Conservation (phyloP, 2,797 vertebrate species). For the Petrocephalus sullivani region DNA sequence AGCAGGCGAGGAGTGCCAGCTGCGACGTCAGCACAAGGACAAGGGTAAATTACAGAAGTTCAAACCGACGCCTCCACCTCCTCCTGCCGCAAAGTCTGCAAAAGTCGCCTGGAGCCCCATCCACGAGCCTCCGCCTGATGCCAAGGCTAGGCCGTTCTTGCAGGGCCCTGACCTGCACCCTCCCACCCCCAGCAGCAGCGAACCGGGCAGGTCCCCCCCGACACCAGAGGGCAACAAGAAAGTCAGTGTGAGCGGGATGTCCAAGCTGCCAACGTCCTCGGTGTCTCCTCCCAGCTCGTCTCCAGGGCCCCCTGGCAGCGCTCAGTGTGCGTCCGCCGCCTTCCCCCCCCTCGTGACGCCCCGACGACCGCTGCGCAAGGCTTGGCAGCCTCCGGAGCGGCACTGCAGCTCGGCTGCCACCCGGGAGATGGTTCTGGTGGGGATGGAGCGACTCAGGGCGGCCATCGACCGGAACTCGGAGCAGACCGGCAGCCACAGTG, state of each 20-base stretch:
- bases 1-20: conserved; percentile 71
- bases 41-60: conserved; percentile 77
- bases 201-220: not conserved
- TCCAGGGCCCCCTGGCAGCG: conserved; percentile 39
- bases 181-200: conserved; percentile 39
- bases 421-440: conserved; percentile 81
- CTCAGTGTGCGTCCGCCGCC: conserved; percentile 64
- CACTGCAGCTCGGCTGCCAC: conserved; percentile 81
- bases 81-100: conserved; percentile 63
- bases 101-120: conserved; percentile 70
- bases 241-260: conserved; percentile 55
- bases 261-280: conserved; percentile 69
- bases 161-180: conserved; percentile 54
- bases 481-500: conserved; percentile 88
- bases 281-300: conserved; percentile 31
- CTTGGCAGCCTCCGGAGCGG: conserved; percentile 79
- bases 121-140: conserved; percentile 65
- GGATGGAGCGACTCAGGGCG: conserved; percentile 75
- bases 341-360: conserved; percentile 88
- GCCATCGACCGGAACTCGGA: conserved; percentile 88
- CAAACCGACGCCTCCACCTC: conserved; percentile 83
- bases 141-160: conserved; percentile 60
- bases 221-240: conserved; percentile 65
- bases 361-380: conserved; percentile 87
- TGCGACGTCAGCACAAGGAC: conserved; percentile 74